Evolutionary conservation across 2,888 invertebrate genomes (phyloP).

Genomic region (Euplexia lucipara): DNA sequence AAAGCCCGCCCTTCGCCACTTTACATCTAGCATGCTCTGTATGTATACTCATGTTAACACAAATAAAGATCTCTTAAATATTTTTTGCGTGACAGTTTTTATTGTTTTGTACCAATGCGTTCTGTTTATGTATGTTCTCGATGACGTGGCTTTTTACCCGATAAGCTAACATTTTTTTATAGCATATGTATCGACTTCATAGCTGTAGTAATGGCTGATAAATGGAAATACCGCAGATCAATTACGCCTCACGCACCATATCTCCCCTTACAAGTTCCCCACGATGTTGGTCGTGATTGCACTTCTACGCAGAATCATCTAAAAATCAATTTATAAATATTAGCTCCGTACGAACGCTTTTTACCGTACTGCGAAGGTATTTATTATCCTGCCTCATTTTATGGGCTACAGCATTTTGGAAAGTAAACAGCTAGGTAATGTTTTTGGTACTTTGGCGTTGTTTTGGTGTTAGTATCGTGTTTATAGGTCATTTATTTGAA

Average conservation of each 20-base stretch:
- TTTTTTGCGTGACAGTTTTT: too few species aligned
- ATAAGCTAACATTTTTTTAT: neutral
- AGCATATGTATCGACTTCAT: neutral
- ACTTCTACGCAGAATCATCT: conserved; percentile 51
- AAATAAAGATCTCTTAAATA: too few species aligned
- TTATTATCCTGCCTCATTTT: conserved; percentile 34
- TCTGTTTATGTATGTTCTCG: too few species aligned
- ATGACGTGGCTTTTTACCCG: too few species aligned
- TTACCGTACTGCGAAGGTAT: conserved; percentile 19
- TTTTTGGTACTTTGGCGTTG: conserved; percentile 13
- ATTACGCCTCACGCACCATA: conserved; percentile 10
- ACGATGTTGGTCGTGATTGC: conserved; percentile 44
- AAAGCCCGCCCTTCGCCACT: too few species aligned
- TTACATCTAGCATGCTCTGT: too few species aligned
- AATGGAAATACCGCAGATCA: conserved; percentile 12
- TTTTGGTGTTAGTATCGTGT: conserved; percentile 10
- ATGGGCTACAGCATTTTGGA: conserved; percentile 29
- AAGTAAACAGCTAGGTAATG: conserved; percentile 27
- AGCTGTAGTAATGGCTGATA: too few species aligned
- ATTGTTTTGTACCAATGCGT: too few species aligned
- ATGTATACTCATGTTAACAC: too few species aligned
- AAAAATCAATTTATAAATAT: conserved; percentile 60
- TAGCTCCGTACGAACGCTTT: conserved; percentile 41
- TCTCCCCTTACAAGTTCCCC: conserved; percentile 17
- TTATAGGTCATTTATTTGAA: conserved; percentile 22